Conservation (phyloP, 2,888 invertebrate genomes). For the Drosophila melanosoma region DNA sequence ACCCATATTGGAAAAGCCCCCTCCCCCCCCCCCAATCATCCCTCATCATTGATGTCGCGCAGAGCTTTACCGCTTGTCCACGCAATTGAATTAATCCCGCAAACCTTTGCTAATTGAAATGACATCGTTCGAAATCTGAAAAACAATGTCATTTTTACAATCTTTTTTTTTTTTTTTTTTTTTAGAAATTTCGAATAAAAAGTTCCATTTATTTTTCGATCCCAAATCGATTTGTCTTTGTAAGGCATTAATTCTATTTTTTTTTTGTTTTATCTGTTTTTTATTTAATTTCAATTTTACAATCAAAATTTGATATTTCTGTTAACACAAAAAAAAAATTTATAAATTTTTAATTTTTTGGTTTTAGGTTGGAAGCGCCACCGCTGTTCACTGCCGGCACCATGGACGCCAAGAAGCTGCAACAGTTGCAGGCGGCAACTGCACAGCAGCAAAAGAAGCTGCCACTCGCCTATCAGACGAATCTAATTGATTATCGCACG, state of each 20-base stretch:
- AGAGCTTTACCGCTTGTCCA: slow-evolving; percentile 28
- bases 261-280: not conserved
- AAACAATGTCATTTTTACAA: slow-evolving; percentile 15
- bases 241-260: not conserved
- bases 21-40: too few relatives aligned
- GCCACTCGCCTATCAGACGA: slow-evolving; percentile 85
- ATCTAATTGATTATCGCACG: slow-evolving; percentile 85
- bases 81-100: slow-evolving; percentile 61
- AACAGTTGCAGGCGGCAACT: slow-evolving; percentile 84
- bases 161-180: not conserved
- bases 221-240: not conserved
- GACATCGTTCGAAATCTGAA: not conserved
- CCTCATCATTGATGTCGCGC: not conserved
- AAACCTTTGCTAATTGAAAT: slow-evolving; percentile 60
- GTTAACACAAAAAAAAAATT: not conserved
- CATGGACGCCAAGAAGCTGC: slow-evolving; percentile 89
- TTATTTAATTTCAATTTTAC: not conserved
- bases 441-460: slow-evolving; percentile 84
- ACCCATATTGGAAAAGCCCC: slow-evolving; percentile 35
- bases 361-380: slow-evolving; percentile 90
- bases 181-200: not conserved
- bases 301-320: not conserved
- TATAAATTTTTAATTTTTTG: not conserved
- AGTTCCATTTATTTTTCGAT: not conserved
- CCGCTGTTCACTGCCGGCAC: slow-evolving; percentile 87